These are phyloP conservation scores for Percina caprodes DNA, from an alignment of 2,113 vertebrate species.

Conservation along the genomic window DNA sequence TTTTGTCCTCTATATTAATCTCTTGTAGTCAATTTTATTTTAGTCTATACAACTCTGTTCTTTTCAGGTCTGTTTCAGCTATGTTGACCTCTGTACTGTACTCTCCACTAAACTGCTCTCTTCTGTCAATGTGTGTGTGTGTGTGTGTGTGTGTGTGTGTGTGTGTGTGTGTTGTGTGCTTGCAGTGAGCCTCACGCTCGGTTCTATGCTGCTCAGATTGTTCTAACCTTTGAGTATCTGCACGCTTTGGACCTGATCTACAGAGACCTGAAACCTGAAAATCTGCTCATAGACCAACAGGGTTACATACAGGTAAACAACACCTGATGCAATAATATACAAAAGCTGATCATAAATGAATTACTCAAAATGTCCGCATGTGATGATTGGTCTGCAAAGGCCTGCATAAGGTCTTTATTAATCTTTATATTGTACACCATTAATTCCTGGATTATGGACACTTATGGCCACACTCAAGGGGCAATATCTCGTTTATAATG, in stretches of 20 bases:
- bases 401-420: not conserved
- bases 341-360: not conserved
- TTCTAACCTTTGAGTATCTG: slow-evolving; percentile 81
- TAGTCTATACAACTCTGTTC: not conserved
- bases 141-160: not conserved
- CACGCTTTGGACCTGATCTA: slow-evolving; percentile 83
- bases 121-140: slow-evolving; percentile 3
- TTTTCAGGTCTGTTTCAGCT: not conserved
- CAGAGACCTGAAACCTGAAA: slow-evolving; percentile 83
- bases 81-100: not conserved
- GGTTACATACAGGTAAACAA: slow-evolving; percentile 76
- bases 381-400: not conserved
- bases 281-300: slow-evolving; percentile 77
- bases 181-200: slow-evolving; percentile 79
- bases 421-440: too few species aligned
- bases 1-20: not conserved
- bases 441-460: too few species aligned
- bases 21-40: not conserved
- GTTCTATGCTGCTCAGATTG: slow-evolving; percentile 82
- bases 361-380: not conserved
- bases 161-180: slow-evolving; percentile 7
- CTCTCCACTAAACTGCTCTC: not conserved
- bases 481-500: too few species aligned
- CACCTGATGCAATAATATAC: not conserved
- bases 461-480: too few species aligned